Conservation (phyloP, 2,113 vertebrate species). For the Varanus komodoensis region DNA sequence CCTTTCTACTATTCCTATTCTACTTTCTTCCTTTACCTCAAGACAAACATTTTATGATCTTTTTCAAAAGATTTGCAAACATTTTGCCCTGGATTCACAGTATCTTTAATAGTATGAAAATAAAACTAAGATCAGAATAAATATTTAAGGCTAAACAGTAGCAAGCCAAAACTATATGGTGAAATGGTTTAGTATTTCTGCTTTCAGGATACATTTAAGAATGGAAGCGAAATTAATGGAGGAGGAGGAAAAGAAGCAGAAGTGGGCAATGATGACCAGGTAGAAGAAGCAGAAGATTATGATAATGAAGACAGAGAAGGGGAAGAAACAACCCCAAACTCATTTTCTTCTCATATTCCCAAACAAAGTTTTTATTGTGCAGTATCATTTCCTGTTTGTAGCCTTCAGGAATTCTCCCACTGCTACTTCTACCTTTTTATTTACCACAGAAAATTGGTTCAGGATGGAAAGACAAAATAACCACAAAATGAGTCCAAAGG, state of each 20-base stretch:
- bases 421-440: background rate
- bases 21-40: conserved; percentile 2
- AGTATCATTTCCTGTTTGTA: background rate
- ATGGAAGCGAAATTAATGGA: background rate
- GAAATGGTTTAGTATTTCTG: background rate
- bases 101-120: background rate
- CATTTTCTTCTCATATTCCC: background rate
- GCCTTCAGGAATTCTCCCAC: too few species aligned
- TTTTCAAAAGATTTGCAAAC: background rate
- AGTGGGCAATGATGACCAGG: too few species aligned
- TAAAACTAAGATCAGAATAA: background rate
- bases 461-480: background rate
- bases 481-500: background rate
- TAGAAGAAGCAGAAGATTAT: too few species aligned
- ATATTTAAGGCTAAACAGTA: background rate
- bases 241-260: too few species aligned
- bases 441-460: background rate
- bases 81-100: background rate
- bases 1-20: background rate
- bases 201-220: background rate
- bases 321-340: background rate
- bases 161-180: background rate
- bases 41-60: background rate
- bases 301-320: too few species aligned
- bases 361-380: background rate